Evolutionary conservation across 2,888 invertebrate genomes (phyloP).

Genomic region (Cosmia pyralina): DNA sequence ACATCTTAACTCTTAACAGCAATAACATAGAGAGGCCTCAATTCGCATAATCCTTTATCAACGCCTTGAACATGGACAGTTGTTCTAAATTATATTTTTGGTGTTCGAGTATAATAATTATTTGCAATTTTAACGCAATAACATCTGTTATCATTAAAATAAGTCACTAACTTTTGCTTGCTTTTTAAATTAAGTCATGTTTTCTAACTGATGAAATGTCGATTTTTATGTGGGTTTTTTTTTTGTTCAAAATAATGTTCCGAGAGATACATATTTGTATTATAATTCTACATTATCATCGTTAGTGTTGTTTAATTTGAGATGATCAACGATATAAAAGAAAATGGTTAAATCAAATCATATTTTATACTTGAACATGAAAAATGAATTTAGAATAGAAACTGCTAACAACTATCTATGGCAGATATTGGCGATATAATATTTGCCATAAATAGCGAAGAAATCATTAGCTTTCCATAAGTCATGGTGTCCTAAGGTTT

Average conservation of each 20-base stretch:
- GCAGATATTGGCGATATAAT: constrained; percentile 40
- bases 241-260: neutral
- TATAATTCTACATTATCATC: neutral
- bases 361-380: constrained; percentile 66
- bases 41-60: constrained; percentile 85
- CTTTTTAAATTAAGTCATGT: constrained; percentile 51
- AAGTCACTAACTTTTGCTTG: constrained; percentile 61
- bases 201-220: constrained; percentile 40
- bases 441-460: constrained; percentile 67
- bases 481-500: constrained; percentile 71
- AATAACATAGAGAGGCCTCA: constrained; percentile 87
- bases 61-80: constrained; percentile 72
- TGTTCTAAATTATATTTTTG: constrained; percentile 77
- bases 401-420: constrained; percentile 52
- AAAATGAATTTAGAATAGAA: constrained; percentile 65
- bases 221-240: constrained; percentile 15
- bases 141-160: constrained; percentile 54
- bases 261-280: neutral
- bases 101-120: constrained; percentile 72
- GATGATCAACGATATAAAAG: neutral
- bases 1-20: constrained; percentile 85
- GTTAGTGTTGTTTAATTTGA: neutral
- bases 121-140: constrained; percentile 62
- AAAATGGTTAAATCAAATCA: neutral
- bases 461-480: constrained; percentile 76